Conservation (phyloP, 2,797 vertebrate genomes). For the Myiotriccus ornatus region DNA sequence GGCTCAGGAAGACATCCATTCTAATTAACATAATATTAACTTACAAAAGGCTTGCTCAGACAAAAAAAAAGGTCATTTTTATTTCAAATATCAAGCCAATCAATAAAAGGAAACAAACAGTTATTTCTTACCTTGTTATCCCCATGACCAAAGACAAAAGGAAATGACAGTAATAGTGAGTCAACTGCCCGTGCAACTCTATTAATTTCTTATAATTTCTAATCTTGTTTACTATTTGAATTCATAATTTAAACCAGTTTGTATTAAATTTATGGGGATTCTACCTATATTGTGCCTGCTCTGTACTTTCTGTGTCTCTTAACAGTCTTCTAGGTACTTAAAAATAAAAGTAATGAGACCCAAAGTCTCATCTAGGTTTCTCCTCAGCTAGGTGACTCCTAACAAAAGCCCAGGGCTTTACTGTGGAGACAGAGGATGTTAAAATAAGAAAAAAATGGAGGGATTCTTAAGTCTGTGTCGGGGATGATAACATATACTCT, state of each 20-base stretch:
- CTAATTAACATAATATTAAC: slow-evolving; percentile 54
- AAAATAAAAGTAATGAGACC: not conserved
- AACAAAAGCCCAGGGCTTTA: not conserved
- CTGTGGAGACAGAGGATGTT: not conserved
- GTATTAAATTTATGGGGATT: not conserved
- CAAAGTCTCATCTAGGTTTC: not conserved
- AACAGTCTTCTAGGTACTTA: not conserved
- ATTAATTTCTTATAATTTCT: slow-evolving; percentile 47
- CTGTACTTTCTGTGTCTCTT: not conserved
- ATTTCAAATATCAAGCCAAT: slow-evolving; percentile 35
- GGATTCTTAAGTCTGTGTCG: slow-evolving; percentile 18
- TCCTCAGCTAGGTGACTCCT: not conserved
- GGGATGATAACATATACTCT: slow-evolving; percentile 47
- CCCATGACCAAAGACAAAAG: slow-evolving; percentile 48
- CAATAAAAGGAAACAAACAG: slow-evolving; percentile 50
- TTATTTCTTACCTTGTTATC: slow-evolving; percentile 62
- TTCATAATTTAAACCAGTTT: not conserved
- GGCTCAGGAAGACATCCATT: slow-evolving; percentile 51
- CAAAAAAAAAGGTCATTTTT: not conserved
- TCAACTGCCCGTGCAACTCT: not conserved
- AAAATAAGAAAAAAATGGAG: slow-evolving; percentile 10
- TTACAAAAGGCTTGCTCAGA: slow-evolving; percentile 38
- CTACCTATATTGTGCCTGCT: not conserved
- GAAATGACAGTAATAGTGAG: slow-evolving; percentile 40
- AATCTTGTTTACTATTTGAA: slow-evolving; percentile 31